A percentile compares a stretch with the other conserved stretches of the same genome.
Evolutionary conservation across 2,797 vertebrate species (phyloP).

Genomic region (Gadopsis bispinosus): DNA sequence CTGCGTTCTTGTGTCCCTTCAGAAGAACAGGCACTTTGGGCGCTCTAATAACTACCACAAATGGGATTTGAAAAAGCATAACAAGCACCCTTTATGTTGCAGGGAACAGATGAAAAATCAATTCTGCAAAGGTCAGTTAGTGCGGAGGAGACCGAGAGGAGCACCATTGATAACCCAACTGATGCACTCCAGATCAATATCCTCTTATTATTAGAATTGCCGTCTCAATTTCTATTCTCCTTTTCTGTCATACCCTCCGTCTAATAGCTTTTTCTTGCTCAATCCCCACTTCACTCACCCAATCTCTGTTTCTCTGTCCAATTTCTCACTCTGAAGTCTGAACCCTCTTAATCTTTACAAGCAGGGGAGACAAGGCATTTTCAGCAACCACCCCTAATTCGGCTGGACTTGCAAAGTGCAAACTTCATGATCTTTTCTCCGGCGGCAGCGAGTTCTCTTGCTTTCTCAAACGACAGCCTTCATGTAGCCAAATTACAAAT

Average conservation of each 20-base stretch:
- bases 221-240: slow-evolving; percentile 38
- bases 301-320: slow-evolving; percentile 10
- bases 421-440: slow-evolving; percentile 12
- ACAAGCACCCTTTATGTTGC: slow-evolving; percentile 43
- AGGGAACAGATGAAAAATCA: slow-evolving; percentile 68
- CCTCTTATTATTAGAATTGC: slow-evolving; percentile 59
- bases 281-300: slow-evolving; percentile 5
- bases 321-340: slow-evolving; percentile 20
- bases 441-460: background rate
- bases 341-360: slow-evolving; percentile 40
- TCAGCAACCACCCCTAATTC: background rate
- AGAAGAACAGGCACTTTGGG: slow-evolving; percentile 23
- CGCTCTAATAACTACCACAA: slow-evolving; percentile 38
- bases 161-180: slow-evolving; percentile 25
- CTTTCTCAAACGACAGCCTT: slow-evolving; percentile 14
- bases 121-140: slow-evolving; percentile 54
- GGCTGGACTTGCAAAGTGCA: background rate
- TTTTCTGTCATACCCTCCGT: slow-evolving; percentile 35
- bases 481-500: slow-evolving; percentile 1
- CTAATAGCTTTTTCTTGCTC: slow-evolving; percentile 30
- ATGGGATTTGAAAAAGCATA: slow-evolving; percentile 43
- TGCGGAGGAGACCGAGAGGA: slow-evolving; percentile 41
- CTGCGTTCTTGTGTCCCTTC: background rate
- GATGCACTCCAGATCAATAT: slow-evolving; percentile 58
- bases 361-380: background rate